Evolutionary conservation across 2,888 invertebrate species (phyloP).

Genomic region (Erebia palarica): DNA sequence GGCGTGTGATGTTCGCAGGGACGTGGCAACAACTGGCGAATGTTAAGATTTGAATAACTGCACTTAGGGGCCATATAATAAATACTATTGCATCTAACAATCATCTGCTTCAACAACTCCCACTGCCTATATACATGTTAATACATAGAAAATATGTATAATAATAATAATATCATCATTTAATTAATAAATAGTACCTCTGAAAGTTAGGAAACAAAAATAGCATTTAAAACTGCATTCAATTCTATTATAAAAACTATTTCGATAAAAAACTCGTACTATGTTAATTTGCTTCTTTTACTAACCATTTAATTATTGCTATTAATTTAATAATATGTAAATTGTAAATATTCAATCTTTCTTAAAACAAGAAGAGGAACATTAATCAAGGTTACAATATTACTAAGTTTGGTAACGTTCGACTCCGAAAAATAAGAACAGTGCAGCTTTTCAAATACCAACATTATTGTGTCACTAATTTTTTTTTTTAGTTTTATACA

Average conservation of each 20-base stretch:
- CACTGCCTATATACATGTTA: conserved; percentile 75
- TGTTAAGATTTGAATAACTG: conserved; percentile 84
- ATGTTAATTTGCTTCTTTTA: conserved; percentile 74
- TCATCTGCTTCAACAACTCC: conserved; percentile 60
- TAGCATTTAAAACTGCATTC: conserved; percentile 74
- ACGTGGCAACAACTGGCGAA: conserved; percentile 71
- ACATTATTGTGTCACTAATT: conserved; percentile 51
- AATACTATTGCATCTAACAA: conserved; percentile 62
- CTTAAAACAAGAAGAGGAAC: conserved; percentile 83
- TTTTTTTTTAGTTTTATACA: conserved; percentile 52
- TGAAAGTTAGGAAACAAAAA: conserved; percentile 83
- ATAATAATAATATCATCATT: conserved; percentile 81
- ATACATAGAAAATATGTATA: conserved; percentile 83
- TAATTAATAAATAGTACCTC: conserved; percentile 84
- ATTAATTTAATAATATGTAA: conserved; percentile 74
- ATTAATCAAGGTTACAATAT: conserved; percentile 80
- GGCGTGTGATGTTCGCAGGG: conserved; percentile 75
- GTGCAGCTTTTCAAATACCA: conserved; percentile 82
- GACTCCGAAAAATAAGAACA: conserved; percentile 71
- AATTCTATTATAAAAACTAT: conserved; percentile 82
- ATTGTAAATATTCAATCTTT: conserved; percentile 83
- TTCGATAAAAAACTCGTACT: conserved; percentile 79
- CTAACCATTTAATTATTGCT: conserved; percentile 79
- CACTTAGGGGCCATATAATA: conserved; percentile 72
- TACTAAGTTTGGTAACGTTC: conserved; percentile 79